These are phyloP conservation scores for Branchinecta lindahli DNA, from an alignment of 1,140 invertebrate genomes.

Conservation along the genomic window DNA sequence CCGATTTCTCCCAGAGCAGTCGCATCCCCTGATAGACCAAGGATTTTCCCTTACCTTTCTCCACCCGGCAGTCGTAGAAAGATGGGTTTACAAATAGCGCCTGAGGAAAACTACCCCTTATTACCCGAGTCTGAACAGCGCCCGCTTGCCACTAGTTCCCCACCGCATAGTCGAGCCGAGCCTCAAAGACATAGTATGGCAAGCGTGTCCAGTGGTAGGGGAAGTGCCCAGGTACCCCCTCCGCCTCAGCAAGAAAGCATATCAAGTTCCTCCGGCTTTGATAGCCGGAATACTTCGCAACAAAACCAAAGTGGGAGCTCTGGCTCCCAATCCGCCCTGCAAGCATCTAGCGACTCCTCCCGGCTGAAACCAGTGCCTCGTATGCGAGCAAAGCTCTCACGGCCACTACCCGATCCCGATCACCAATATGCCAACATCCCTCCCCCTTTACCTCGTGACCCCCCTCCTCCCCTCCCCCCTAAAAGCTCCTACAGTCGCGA, in stretches of 20 bases:
- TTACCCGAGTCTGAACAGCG: constrained; percentile 24
- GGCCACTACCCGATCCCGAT: constrained; percentile 32
- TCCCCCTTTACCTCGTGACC: constrained; percentile 25
- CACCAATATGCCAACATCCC: constrained; percentile 29
- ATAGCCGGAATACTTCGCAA: constrained; percentile 75
- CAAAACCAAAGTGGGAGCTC: constrained; percentile 44
- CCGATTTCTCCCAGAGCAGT: not conserved
- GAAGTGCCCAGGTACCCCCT: constrained; percentile 28
- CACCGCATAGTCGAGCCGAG: constrained; percentile 21
- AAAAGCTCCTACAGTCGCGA: constrained; percentile 35
- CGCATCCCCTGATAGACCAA: not conserved
- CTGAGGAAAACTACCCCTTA: constrained; percentile 4
- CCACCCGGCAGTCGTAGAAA: not conserved
- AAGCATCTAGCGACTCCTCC: not conserved
- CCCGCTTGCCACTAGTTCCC: constrained; percentile 31
- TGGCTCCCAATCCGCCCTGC: constrained; percentile 29
- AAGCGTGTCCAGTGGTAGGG: constrained; percentile 29
- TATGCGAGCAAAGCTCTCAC: constrained; percentile 48
- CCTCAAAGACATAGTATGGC: constrained; percentile 31
- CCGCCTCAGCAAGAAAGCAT: constrained; percentile 43
- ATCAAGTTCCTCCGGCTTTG: constrained; percentile 73
- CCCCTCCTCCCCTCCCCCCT: constrained; percentile 29
- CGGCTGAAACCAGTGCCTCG: constrained; percentile 16
- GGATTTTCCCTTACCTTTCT: not conserved
- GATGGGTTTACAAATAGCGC: not conserved